Evolutionary conservation across 2,113 vertebrate genomes (phyloP).

Genomic region (Festucalex cinctus): DNA sequence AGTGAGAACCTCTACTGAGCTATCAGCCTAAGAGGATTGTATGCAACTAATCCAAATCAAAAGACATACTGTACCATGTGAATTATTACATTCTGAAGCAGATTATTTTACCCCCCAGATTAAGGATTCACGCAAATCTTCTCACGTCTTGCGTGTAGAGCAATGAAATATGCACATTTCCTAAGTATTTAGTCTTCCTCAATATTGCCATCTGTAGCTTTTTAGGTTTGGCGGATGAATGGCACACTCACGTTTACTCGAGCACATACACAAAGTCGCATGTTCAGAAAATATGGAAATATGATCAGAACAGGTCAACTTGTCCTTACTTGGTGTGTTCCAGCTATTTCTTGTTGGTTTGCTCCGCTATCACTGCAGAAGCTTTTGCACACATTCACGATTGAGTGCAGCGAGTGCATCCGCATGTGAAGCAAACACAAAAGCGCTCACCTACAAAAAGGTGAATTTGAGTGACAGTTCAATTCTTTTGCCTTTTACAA

Average conservation of each 20-base stretch:
- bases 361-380: too few species aligned
- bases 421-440: conserved; percentile 9
- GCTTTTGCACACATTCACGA: too few species aligned
- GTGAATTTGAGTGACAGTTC: conserved; percentile 51
- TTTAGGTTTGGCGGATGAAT: conserved; percentile 5
- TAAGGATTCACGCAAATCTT: conserved; percentile 60
- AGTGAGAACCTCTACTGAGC: conserved; percentile 73
- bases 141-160: conserved; percentile 55
- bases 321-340: background rate
- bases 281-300: background rate
- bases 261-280: background rate
- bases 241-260: background rate
- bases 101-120: conserved; percentile 74
- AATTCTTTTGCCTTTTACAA: conserved; percentile 42
- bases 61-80: conserved; percentile 77
- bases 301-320: background rate
- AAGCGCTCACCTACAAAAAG: conserved; percentile 23
- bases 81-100: conserved; percentile 84
- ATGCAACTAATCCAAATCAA: conserved; percentile 77
- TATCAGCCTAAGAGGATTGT: conserved; percentile 77
- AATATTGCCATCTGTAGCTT: conserved; percentile 14
- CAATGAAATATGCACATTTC: conserved; percentile 36
- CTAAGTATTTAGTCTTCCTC: conserved; percentile 13
- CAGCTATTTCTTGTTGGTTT: background rate
- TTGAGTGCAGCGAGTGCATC: conserved; percentile 6